Conservation (phyloP, 2,888 invertebrate species). For the Xestia ashworthii region DNA sequence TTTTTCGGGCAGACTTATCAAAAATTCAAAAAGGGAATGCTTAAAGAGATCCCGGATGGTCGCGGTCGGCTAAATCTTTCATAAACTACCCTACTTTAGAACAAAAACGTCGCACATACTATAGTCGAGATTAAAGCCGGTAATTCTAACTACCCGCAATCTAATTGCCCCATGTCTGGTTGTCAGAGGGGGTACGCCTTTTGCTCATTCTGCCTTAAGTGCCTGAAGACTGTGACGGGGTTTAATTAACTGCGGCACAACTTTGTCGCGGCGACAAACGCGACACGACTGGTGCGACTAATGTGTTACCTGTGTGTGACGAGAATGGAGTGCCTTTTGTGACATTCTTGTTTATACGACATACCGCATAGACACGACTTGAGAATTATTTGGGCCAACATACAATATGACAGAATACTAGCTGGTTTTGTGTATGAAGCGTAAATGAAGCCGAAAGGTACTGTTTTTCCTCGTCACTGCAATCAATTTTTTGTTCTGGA, state of each 20-base stretch:
- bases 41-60: conserved; percentile 30
- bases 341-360: conserved; percentile 2
- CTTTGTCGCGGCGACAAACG: conserved; percentile 50
- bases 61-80: conserved; percentile 52
- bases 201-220: conserved; percentile 81
- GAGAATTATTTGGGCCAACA: background rate
- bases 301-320: conserved; percentile 47
- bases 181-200: conserved; percentile 76
- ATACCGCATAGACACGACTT: background rate
- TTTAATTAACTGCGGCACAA: conserved; percentile 79
- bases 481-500: too few species aligned
- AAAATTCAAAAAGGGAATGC: conserved; percentile 55
- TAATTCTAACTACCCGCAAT: conserved; percentile 71
- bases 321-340: conserved; percentile 24
- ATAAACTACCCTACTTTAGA: conserved; percentile 39
- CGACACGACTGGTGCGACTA: conserved; percentile 23
- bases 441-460: too few species aligned
- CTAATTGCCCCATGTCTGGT: conserved; percentile 78
- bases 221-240: conserved; percentile 73
- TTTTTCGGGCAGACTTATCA: conserved; percentile 42
- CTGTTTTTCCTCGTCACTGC: too few species aligned
- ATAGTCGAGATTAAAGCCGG: conserved; percentile 58
- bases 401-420: background rate
- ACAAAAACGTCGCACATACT: conserved; percentile 44
- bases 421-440: background rate